Conservation (phyloP, 1,140 invertebrate species). For the Papilio helenus region DNA sequence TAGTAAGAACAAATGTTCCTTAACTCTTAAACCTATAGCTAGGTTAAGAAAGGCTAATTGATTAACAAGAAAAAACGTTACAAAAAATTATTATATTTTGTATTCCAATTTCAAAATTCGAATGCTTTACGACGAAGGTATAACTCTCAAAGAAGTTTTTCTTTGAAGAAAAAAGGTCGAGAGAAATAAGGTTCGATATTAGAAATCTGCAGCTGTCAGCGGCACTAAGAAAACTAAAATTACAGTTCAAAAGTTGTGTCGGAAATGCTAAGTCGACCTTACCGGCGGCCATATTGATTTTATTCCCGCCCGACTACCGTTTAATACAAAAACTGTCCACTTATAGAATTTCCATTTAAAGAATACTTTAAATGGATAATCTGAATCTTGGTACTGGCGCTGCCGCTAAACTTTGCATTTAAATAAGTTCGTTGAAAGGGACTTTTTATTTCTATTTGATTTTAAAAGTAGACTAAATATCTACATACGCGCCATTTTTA, state of each 20-base stretch:
- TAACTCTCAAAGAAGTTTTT: background rate
- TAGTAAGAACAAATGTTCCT: background rate
- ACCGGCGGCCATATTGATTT: slow-evolving; percentile 37
- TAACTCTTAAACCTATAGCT: background rate
- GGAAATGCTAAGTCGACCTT: slow-evolving; percentile 38
- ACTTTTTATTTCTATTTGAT: background rate
- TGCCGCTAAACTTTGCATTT: slow-evolving; percentile 7
- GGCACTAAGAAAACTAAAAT: slow-evolving; percentile 39
- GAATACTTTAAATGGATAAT: slow-evolving; percentile 19
- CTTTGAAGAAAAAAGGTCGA: slow-evolving; percentile 3
- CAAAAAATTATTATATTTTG: background rate
- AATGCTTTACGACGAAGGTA: background rate
- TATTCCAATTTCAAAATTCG: background rate
- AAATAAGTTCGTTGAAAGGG: background rate
- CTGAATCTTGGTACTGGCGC: background rate
- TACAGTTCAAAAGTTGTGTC: slow-evolving; percentile 38
- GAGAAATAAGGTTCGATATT: slow-evolving; percentile 22
- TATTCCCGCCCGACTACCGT: slow-evolving; percentile 26
- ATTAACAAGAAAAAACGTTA: no score
- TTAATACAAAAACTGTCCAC: slow-evolving; percentile 28
- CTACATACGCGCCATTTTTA: background rate
- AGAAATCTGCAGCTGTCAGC: slow-evolving; percentile 36
- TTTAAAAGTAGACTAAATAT: background rate
- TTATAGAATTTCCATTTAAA: slow-evolving; percentile 25
- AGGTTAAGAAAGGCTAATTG: no score